phyloP scores from a whole-genome alignment of 1,140 invertebrate genomes.

The Augochlora pura region DNA sequence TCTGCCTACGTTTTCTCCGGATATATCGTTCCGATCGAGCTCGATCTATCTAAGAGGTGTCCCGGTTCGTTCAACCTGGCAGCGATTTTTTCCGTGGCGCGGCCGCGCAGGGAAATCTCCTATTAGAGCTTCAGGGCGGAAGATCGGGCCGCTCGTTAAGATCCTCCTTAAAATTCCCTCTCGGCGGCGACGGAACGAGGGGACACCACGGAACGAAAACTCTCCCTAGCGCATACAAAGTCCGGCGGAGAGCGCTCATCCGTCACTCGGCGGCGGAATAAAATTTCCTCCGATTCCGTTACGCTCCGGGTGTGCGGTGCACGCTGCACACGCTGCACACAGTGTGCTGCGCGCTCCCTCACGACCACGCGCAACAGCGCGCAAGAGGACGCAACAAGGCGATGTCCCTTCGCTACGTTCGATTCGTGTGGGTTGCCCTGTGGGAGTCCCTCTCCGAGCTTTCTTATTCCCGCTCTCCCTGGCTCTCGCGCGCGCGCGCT shows the following conservation, averaged over 20 bases:
- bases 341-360: no score
- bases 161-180: not conserved
- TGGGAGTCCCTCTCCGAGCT: conserved; percentile 57
- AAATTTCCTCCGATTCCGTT: conserved; percentile 40
- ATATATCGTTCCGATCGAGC: conserved; percentile 54
- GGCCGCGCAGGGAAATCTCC: not conserved
- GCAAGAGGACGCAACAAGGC: conserved; percentile 41
- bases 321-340: not conserved
- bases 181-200: no score
- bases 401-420: conserved; percentile 41
- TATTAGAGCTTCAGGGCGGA: not conserved
- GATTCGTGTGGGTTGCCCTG: conserved; percentile 58
- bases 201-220: not conserved
- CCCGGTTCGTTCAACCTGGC: no score
- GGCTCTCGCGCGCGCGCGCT: not conserved
- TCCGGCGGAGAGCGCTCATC: not conserved
- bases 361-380: no score
- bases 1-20: conserved; percentile 55
- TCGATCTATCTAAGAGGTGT: no score
- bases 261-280: conserved; percentile 22
- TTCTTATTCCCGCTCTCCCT: conserved; percentile 53
- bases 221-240: conserved; percentile 16
- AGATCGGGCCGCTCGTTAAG: not conserved
- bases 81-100: no score
- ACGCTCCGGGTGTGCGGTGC: conserved; percentile 16